phyloP scores from a whole-genome alignment of 1,140 invertebrate species.

The Drosophila mayri region DNA sequence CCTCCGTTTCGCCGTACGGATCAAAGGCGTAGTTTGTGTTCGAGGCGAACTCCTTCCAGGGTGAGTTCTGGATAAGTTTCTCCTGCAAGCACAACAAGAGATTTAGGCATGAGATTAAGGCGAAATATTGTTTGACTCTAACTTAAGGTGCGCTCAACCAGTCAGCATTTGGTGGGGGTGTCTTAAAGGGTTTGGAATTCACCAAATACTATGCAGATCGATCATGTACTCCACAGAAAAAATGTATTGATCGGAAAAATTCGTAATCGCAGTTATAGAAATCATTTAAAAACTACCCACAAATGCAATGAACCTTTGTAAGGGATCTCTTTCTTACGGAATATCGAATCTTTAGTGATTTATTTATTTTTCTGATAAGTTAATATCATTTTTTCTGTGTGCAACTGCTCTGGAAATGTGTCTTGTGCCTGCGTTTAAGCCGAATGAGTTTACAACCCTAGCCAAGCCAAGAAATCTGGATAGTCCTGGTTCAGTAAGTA shows the following conservation, averaged over 20 bases:
- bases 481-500: neutral
- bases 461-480: neutral
- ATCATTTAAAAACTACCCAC: no score
- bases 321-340: neutral
- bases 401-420: constrained; percentile 48
- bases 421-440: constrained; percentile 53
- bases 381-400: neutral
- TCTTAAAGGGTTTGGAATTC: neutral
- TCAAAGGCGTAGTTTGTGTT: constrained; percentile 96
- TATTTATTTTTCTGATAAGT: neutral
- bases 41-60: constrained; percentile 94
- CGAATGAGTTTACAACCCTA: constrained; percentile 13
- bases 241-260: neutral
- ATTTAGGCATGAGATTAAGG: constrained; percentile 19
- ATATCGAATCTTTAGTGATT: neutral
- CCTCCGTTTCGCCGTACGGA: constrained; percentile 91
- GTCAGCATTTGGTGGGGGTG: constrained; percentile 76
- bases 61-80: constrained; percentile 91
- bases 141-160: constrained; percentile 60
- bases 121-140: neutral
- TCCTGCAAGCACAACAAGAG: constrained; percentile 87
- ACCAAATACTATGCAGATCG: neutral
- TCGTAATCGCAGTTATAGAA: no score
- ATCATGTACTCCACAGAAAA: constrained; percentile 38
- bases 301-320: no score